Evolutionary conservation across 2,113 vertebrate genomes (phyloP), one percentile per base, ranked within the genome.

Genomic region (Felis chaus): DNA sequence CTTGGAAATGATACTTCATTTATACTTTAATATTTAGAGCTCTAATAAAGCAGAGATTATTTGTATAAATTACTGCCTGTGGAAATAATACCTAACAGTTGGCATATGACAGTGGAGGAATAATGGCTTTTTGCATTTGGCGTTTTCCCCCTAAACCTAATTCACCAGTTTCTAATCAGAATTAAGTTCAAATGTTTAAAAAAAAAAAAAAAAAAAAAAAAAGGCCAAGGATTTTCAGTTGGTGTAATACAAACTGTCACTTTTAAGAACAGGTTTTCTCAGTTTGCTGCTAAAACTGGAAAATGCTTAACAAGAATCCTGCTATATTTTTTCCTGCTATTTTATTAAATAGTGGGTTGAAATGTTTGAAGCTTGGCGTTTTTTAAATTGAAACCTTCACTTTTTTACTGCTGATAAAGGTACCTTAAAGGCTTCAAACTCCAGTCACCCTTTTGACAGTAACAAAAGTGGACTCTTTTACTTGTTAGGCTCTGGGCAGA

Each of bases 1-100:
- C 2, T 95, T 92, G 92, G 96, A 98, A 94, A 41, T 84, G 31
- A 80, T 69, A 48, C 21, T 16, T 83, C 7, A n/a, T 95, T 92
- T 84, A 86, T 2, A 66, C 8, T 96, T 73, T 15, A 90, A 93
- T 90, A 80, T 92, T 95, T 29, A 73, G 94, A 89, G 27, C 7
- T 92, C 68, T 97, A 88, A 39, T 89, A 94, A 97, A 97, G 79
- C 61, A 92, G 7, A 53, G 36, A 50, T 89, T 98, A 94, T 53
- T 96, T 90, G 84, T 95, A 50, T 50, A 94, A 90, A 96, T 95
- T 80, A 76, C 71, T 80, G 15, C 36, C 76, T 94, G 13, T 15
- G 21, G 95, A 97, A 97, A 85, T 0, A 91, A 83, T 0, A 91
- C 39, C 23, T 78, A 90, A 76, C 25, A 96, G 73, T 73, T 84